A percentile compares a stretch with the other conserved stretches of the same genome.
These are phyloP conservation scores for Netelia fuscicornis DNA, from an alignment of 2,888 invertebrate genomes.

Conservation along the genomic window DNA sequence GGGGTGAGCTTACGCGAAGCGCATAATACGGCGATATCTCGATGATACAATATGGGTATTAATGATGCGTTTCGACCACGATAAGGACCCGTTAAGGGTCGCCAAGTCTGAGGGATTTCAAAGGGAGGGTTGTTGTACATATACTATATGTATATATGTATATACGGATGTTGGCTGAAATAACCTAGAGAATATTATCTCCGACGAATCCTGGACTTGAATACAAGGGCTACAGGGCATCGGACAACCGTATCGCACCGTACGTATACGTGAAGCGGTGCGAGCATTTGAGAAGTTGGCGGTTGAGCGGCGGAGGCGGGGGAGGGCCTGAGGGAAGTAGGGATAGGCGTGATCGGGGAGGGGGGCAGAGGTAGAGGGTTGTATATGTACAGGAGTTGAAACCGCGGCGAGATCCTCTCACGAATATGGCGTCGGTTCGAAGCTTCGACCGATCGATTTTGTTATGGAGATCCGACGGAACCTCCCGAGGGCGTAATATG, in stretches of 20 bases:
- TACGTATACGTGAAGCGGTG: neutral
- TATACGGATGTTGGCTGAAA: slow-evolving; percentile 8
- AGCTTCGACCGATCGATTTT: slow-evolving; percentile 74
- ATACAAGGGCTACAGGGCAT: slow-evolving; percentile 22
- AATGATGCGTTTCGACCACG: slow-evolving; percentile 28
- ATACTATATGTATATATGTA: no score
- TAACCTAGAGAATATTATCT: slow-evolving; percentile 50
- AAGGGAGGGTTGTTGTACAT: neutral
- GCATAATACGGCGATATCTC: neutral
- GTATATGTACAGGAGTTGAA: slow-evolving; percentile 22
- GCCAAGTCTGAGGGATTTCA: slow-evolving; percentile 23
- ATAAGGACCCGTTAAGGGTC: slow-evolving; percentile 21
- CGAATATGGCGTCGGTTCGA: slow-evolving; percentile 37
- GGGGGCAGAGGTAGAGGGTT: slow-evolving; percentile 15
- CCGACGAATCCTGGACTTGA: slow-evolving; percentile 31
- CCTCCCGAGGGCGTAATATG: slow-evolving; percentile 71
- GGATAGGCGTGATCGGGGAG: no score
- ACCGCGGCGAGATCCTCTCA: slow-evolving; percentile 11
- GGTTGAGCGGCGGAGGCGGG: neutral
- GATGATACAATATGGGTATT: slow-evolving; percentile 42
- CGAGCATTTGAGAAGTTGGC: neutral
- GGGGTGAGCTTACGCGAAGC: slow-evolving; percentile 5
- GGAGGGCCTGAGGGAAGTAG: no score
- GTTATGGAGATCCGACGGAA: slow-evolving; percentile 72
- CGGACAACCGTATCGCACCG: neutral